Percentiles rank a stretch among this genome's conserved stretches.
These are phyloP conservation scores for Alfaro cultratus DNA, from an alignment of 2,797 vertebrate genomes.

Conservation along the genomic window DNA sequence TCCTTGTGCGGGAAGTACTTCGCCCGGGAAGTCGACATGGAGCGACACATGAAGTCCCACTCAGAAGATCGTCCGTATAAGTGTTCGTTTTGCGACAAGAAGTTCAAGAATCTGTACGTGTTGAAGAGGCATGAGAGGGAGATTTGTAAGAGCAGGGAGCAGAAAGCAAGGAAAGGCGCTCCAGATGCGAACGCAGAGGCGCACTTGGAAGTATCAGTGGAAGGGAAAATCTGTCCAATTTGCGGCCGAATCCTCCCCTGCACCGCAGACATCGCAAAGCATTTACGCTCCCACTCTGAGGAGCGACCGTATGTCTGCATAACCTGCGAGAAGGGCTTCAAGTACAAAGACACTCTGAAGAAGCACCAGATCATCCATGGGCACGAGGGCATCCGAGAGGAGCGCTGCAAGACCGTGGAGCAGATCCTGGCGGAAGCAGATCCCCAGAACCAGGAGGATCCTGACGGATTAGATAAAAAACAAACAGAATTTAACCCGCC, in stretches of 20 bases:
- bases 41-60: conserved; percentile 79
- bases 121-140: conserved; percentile 76
- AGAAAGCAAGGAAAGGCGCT: conserved; percentile 43
- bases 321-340: conserved; percentile 77
- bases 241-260: conserved; percentile 71
- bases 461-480: background rate
- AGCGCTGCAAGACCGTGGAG: conserved; percentile 69
- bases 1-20: conserved; percentile 75
- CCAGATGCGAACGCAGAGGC: background rate
- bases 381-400: conserved; percentile 74
- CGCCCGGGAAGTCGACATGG: conserved; percentile 70
- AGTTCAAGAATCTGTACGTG: conserved; percentile 75
- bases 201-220: background rate
- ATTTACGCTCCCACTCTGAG: conserved; percentile 73
- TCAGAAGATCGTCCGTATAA: conserved; percentile 75
- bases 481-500: background rate
- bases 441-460: conserved; percentile 1
- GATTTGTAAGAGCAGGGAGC: conserved; percentile 73
- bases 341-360: conserved; percentile 79
- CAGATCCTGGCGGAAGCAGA: conserved; percentile 72
- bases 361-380: conserved; percentile 80
- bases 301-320: conserved; percentile 75
- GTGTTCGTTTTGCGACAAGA: conserved; percentile 74
- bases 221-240: conserved; percentile 74
- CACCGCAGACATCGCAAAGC: conserved; percentile 73